Base-by-base conservation (phyloP, 1,140 invertebrate genomes). In the Drosophila miranda region DNA sequence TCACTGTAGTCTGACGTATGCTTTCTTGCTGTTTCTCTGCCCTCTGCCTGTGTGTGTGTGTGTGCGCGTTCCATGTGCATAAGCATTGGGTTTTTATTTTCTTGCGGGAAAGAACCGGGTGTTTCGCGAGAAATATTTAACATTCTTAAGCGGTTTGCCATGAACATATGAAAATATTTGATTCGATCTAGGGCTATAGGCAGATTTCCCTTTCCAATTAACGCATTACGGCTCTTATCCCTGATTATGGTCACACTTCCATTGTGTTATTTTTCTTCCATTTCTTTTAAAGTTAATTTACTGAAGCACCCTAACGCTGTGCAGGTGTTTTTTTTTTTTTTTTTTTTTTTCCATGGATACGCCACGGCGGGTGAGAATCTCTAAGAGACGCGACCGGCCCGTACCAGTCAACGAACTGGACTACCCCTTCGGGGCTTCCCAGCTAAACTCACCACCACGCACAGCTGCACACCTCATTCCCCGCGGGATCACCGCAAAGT, bases 1-100 rank as follows among this genome's bases (percentile, higher is more conserved):
- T 86, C 82, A 70, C 82, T 86, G 64, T 78, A 76, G 64, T 78
- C 76, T 84, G 76, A 82, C 77, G 80, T 83, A 76, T 82, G 57
- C 70, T 83, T 82, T 83, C 64, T 75, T 74, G 57, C 28, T 66
- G 54, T 9, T 19, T n/a, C n/a, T 11, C 19, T 19, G 19, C 16
- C 16, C 16, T 16, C 16, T 19, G 23, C 5, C 4, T 1, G 11
- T 38, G 34, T 70, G 54, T 78, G 56, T n/a, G n/a, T n/a, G n/a
- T n/a, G n/a, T n/a, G n/a, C n/a, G n/a, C n/a, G n/a, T n/a, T n/a
- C n/a, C n/a, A n/a, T 61, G 51, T 80, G 77, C 77, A 80, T 72
- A 80, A 77, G 62, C 55, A 56, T 45, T 68, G 52, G 55, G 51
- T 30, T 67, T 54, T 56, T 68, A 30, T 68, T 67, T 57, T 46